These are phyloP conservation scores for Heliconius ethilla DNA, from an alignment of 2,888 invertebrate genomes.

Conservation along the genomic window DNA sequence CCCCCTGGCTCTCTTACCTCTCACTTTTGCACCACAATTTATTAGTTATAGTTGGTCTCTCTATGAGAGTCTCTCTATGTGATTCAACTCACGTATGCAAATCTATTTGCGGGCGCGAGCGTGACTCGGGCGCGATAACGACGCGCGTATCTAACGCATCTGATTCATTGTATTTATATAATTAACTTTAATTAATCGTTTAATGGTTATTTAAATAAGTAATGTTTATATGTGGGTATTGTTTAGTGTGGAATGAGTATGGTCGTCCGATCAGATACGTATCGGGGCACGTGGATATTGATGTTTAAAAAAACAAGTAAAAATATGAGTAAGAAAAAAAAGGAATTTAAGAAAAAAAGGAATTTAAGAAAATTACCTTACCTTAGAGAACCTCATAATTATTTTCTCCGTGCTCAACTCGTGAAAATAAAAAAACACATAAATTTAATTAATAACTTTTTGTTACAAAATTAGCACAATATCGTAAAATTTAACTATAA, in stretches of 20 bases:
- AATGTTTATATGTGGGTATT: not conserved
- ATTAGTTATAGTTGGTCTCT: not conserved
- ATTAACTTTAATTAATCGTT: not conserved
- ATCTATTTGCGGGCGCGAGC: slow-evolving; percentile 2
- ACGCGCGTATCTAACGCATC: not conserved
- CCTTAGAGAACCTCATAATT: too few relatives aligned
- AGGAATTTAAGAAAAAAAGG: not conserved
- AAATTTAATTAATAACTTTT: not conserved
- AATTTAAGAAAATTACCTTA: not conserved
- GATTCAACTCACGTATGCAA: slow-evolving; percentile 13
- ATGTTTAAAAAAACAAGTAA: not conserved
- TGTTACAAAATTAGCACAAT: not conserved
- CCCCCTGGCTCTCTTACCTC: not conserved
- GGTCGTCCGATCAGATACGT: not conserved
- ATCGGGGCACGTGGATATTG: not conserved
- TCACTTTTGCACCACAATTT: not conserved
- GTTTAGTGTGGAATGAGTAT: not conserved
- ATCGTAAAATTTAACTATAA: not conserved
- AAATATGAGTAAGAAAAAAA: not conserved
- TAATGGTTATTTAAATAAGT: not conserved
- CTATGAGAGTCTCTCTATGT: not conserved
- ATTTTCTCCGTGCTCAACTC: too few relatives aligned
- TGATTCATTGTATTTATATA: not conserved
- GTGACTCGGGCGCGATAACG: not conserved
- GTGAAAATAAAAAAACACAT: not conserved